Evolutionary conservation across 2,888 invertebrate genomes (phyloP), one percentile per base, ranked within the genome.

Genomic region (Argynnis bischoffii): DNA sequence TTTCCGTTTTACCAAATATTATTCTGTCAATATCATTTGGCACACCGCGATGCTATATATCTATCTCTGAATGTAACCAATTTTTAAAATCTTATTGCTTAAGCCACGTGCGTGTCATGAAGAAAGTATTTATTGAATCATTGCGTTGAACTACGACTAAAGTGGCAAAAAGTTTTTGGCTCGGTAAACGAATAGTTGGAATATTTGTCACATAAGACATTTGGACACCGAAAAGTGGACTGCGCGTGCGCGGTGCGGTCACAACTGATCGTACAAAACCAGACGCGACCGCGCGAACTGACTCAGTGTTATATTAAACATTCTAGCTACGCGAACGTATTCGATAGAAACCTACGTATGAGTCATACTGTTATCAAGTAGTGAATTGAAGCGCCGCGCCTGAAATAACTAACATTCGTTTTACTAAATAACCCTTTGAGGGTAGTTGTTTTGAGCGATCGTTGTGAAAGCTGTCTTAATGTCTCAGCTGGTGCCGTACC

Each of bases 401-500:
- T 82, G 74, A 77, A 79, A 78, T 85, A 85, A 81, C 76, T 78
- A 82, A 83, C 78, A 82, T 78, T 76, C 77, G 81, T 80, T 83
- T 77, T 78, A 77, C 79, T 78, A 78, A 76, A 71, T 75, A 74
- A 70, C 79, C 79, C 78, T 79, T 72, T 72, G 86, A 84, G 88
- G 79, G 68, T 71, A 65, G 79, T 85, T 86, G 74, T 81, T 85
- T 84, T 79, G 83, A 80, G 84, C 81, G 73, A 82, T 82, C 65
- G 77, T 84, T 80, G 85, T 85, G 85, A 84, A 89, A 84, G 79
- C 80, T 79, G 81, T 81, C 91, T 93, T 93, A 89, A 94, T 94
- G 94, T 94, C 94, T 91, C 94, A 94, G 90, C 85, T 94, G 93
- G 94, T 94, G 89, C 94, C 94, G 71, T 94, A 90, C 81, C 84